These are phyloP conservation scores for Cydia splendana DNA, from an alignment of 1,140 invertebrate species.

Conservation along the genomic window DNA sequence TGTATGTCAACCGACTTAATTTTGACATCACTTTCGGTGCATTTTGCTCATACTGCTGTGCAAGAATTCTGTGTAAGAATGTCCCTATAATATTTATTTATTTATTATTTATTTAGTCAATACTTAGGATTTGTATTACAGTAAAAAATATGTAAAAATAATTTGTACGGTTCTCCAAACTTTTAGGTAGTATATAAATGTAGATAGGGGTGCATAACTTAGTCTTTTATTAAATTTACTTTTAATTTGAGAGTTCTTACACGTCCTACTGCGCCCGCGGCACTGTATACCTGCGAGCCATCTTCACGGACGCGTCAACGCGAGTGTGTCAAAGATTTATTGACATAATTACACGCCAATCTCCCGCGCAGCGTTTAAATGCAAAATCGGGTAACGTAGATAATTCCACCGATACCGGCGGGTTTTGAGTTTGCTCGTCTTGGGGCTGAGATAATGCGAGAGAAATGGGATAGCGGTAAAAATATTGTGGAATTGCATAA, in stretches of 20 bases:
- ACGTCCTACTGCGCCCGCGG: background rate
- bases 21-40: too few species aligned
- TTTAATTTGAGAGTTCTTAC: background rate
- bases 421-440: background rate
- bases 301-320: constrained; percentile 30
- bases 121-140: too few species aligned
- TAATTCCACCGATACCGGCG: constrained; percentile 14
- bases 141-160: too few species aligned
- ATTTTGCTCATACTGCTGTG: too few species aligned
- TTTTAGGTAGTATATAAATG: too few species aligned
- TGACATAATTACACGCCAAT: constrained; percentile 31
- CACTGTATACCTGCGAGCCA: background rate
- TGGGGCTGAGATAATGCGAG: background rate
- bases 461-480: background rate
- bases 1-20: too few species aligned
- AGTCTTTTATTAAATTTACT: background rate
- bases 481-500: background rate
- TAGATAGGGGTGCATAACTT: background rate
- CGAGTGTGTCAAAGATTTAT: constrained; percentile 36
- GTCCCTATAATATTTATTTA: too few species aligned
- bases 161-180: too few species aligned
- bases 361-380: constrained; percentile 38
- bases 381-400: constrained; percentile 38
- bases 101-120: too few species aligned
- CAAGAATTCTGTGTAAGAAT: too few species aligned